These are phyloP conservation scores for Melitaea athalia DNA, from an alignment of 2,888 invertebrate genomes.

Conservation along the genomic window DNA sequence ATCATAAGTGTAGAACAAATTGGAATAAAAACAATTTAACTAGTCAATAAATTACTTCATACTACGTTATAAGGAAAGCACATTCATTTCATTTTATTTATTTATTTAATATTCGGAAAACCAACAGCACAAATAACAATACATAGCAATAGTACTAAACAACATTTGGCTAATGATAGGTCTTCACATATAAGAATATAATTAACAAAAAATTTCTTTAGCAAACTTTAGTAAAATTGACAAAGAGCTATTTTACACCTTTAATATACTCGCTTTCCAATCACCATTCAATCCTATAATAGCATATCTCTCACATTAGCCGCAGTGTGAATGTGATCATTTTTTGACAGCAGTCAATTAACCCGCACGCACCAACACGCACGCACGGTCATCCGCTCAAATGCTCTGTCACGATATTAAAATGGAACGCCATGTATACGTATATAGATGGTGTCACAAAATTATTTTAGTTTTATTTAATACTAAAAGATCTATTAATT, in stretches of 20 bases:
- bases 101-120: no score
- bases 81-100: no score
- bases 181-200: no score
- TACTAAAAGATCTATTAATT: no score
- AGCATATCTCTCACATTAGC: constrained; percentile 1
- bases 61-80: no score
- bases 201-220: neutral
- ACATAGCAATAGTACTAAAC: no score
- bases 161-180: no score
- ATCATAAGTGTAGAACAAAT: neutral
- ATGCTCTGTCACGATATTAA: constrained; percentile 8
- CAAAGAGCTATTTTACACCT: neutral
- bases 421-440: neutral
- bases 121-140: no score
- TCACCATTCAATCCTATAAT: constrained; percentile 2
- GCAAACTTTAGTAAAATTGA: neutral
- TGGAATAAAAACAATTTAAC: no score
- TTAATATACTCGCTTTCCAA: neutral
- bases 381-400: constrained; percentile 14
- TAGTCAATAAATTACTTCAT: no score
- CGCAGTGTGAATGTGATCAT: constrained; percentile 10
- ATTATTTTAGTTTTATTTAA: neutral
- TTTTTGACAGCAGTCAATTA: constrained; percentile 19
- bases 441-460: neutral
- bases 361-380: neutral